Conservation (phyloP, 1,140 invertebrate genomes). For the Stegodyphus dumicola region DNA sequence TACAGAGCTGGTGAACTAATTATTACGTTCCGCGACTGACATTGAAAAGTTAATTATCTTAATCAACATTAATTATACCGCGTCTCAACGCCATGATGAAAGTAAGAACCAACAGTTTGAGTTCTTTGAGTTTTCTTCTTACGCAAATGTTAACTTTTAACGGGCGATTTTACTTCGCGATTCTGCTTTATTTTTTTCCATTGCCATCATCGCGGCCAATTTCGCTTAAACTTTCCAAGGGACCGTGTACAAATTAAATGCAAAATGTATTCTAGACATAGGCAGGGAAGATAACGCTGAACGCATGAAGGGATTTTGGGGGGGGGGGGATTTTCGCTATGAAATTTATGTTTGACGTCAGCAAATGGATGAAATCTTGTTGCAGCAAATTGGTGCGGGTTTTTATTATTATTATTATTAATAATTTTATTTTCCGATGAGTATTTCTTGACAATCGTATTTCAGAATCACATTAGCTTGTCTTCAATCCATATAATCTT, state of each 20-base stretch:
- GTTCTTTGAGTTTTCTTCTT: slow-evolving; percentile 37
- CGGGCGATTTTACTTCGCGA: slow-evolving; percentile 12
- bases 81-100: not conserved
- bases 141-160: slow-evolving; percentile 30
- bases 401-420: no score
- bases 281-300: no score
- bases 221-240: slow-evolving; percentile 1
- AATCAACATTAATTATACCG: slow-evolving; percentile 54
- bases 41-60: slow-evolving; percentile 56
- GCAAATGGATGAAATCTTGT: no score
- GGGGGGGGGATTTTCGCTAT: no score
- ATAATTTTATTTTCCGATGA: no score
- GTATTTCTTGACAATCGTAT: no score
- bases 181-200: not conserved
- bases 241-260: slow-evolving; percentile 6
- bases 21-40: slow-evolving; percentile 44
- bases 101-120: slow-evolving; percentile 20
- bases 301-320: no score
- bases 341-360: no score
- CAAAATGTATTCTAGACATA: not conserved
- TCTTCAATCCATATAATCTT: no score
- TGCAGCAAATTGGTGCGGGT: no score
- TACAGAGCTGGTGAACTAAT: slow-evolving; percentile 44
- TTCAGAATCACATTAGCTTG: no score
- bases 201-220: not conserved